A percentile compares a stretch with the other conserved stretches of the same genome.
Conservation (phyloP, 2,797 vertebrate species). For the Schizothorax lantsangensis region DNA sequence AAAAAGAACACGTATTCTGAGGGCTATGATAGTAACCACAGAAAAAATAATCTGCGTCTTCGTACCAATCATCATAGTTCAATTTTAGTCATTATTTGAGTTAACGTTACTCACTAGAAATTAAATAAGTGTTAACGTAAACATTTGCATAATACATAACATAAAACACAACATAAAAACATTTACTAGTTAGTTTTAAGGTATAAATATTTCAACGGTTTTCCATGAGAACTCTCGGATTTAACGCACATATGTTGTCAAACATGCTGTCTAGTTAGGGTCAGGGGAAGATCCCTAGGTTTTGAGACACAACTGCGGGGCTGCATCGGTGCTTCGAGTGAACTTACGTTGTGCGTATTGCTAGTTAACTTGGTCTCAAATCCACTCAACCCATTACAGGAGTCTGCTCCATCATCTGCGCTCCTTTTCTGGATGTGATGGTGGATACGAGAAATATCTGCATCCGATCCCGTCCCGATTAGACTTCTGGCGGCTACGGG, state of each 20-base stretch:
- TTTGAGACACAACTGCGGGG: slow-evolving; percentile 19
- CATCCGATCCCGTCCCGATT: slow-evolving; percentile 64
- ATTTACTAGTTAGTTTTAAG: not conserved
- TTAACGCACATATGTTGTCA: not conserved
- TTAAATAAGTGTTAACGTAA: not conserved
- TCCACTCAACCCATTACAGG: slow-evolving; percentile 76
- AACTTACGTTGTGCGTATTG: slow-evolving; percentile 90
- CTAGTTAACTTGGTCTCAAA: slow-evolving; percentile 76
- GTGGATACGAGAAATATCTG: slow-evolving; percentile 40
- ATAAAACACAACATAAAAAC: not conserved
- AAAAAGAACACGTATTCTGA: not conserved
- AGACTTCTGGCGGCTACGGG: slow-evolving; percentile 56
- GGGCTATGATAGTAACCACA: not conserved
- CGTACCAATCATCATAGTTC: not conserved
- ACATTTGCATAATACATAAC: not conserved
- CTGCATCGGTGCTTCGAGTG: slow-evolving; percentile 53
- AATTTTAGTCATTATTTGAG: not conserved
- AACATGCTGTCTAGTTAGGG: not conserved
- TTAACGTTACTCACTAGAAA: not conserved
- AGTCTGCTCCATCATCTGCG: slow-evolving; percentile 62
- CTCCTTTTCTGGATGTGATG: slow-evolving; percentile 69
- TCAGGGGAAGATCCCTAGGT: not conserved
- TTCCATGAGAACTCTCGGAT: not conserved
- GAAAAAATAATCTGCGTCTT: not conserved
- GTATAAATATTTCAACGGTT: not conserved